These are phyloP conservation scores for Sturnira hondurensis DNA, from an alignment of 2,113 vertebrate species.

Conservation along the genomic window DNA sequence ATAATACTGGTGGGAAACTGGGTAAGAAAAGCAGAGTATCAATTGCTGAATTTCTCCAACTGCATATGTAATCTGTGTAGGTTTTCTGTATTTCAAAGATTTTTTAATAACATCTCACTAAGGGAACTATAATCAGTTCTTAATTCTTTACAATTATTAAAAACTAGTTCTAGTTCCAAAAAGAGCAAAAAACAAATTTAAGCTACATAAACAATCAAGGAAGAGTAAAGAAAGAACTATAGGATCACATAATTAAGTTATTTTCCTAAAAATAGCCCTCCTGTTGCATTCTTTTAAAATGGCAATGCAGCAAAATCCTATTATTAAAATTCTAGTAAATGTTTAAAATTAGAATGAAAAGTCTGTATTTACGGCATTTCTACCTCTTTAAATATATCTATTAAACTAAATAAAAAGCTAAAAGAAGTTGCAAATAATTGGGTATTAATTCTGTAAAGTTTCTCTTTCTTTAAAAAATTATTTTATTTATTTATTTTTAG, in stretches of 20 bases:
- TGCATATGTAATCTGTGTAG: background rate
- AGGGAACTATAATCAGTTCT: constrained; percentile 32
- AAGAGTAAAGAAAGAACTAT: background rate
- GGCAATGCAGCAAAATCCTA: background rate
- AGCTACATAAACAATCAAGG: constrained; percentile 30
- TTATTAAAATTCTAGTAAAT: constrained; percentile 13
- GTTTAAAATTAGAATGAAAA: constrained; percentile 33
- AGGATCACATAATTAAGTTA: constrained; percentile 16
- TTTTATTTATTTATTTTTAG: background rate
- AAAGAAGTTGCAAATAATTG: constrained; percentile 18
- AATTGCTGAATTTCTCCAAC: background rate
- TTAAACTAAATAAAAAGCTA: constrained; percentile 20
- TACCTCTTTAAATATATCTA: constrained; percentile 14
- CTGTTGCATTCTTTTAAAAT: constrained; percentile 8
- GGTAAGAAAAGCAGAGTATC: background rate
- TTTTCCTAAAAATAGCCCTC: background rate
- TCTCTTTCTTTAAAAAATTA: background rate
- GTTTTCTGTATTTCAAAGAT: constrained; percentile 18
- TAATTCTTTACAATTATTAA: constrained; percentile 49
- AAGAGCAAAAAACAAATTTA: constrained; percentile 38
- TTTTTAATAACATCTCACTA: constrained; percentile 56
- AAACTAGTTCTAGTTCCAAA: constrained; percentile 49
- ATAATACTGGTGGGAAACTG: background rate
- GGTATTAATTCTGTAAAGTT: background rate
- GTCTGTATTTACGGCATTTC: background rate